These are phyloP conservation scores for Eremophila alpestris DNA, from an alignment of 2,797 vertebrate species.

Conservation along the genomic window DNA sequence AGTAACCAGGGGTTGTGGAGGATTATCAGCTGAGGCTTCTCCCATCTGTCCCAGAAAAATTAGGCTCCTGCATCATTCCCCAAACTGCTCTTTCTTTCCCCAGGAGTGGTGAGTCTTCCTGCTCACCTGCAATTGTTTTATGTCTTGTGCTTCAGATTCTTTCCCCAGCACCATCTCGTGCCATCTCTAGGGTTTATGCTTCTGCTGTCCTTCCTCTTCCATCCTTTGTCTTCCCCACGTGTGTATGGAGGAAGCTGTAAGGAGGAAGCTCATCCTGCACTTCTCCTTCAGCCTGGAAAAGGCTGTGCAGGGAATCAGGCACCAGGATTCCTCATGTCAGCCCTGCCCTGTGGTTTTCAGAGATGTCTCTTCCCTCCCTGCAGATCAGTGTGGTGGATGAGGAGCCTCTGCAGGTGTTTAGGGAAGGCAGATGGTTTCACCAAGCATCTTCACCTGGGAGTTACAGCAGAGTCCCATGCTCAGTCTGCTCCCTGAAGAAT, in stretches of 20 bases:
- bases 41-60: background rate
- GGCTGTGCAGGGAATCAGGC: background rate
- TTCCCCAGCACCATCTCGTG: background rate
- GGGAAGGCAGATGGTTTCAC: background rate
- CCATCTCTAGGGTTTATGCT: background rate
- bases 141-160: background rate
- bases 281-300: background rate
- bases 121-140: background rate
- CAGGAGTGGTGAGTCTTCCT: background rate
- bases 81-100: background rate
- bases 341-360: background rate
- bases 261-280: background rate
- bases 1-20: background rate
- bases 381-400: background rate
- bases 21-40: background rate
- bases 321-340: background rate
- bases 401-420: background rate
- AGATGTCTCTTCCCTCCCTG: background rate
- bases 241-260: fast-evolving
- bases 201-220: background rate
- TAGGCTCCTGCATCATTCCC: background rate
- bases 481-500: background rate
- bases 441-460: background rate
- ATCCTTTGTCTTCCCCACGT: background rate
- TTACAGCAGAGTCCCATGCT: background rate